A percentile compares a stretch with the other conserved stretches of the same genome.
Conservation (phyloP, 2,797 vertebrate genomes). For the Lacerta bilineata region DNA sequence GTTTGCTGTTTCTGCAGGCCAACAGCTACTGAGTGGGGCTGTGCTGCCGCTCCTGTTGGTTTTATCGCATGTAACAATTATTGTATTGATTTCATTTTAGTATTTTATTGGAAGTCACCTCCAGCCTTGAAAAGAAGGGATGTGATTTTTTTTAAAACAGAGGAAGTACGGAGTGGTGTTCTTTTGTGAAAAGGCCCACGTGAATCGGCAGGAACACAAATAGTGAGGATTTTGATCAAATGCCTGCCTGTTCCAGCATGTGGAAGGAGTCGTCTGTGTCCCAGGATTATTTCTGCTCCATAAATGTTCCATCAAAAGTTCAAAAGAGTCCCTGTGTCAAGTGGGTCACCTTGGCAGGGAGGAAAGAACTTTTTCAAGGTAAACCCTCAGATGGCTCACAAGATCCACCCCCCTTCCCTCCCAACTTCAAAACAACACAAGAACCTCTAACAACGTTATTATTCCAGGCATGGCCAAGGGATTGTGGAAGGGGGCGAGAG, state of each 20-base stretch:
- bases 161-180: background rate
- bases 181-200: background rate
- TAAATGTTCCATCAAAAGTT: background rate
- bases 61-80: background rate
- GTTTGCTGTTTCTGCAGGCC: background rate
- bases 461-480: slow-evolving; percentile 23
- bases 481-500: slow-evolving; percentile 16
- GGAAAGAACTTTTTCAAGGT: background rate
- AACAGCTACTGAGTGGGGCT: background rate
- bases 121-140: background rate
- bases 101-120: background rate
- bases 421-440: slow-evolving; percentile 5
- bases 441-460: slow-evolving; percentile 11
- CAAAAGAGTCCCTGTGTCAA: background rate
- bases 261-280: background rate
- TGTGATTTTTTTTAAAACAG: background rate
- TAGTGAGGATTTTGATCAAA: background rate
- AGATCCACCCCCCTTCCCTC: background rate
- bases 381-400: background rate
- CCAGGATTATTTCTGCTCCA: background rate
- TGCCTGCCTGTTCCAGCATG: background rate
- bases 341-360: background rate
- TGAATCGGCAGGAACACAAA: no score
- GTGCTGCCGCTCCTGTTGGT: background rate
- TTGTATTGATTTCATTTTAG: background rate